Evolutionary conservation across 2,888 invertebrate species (phyloP).

Genomic region (Agriopis aurantiaria): DNA sequence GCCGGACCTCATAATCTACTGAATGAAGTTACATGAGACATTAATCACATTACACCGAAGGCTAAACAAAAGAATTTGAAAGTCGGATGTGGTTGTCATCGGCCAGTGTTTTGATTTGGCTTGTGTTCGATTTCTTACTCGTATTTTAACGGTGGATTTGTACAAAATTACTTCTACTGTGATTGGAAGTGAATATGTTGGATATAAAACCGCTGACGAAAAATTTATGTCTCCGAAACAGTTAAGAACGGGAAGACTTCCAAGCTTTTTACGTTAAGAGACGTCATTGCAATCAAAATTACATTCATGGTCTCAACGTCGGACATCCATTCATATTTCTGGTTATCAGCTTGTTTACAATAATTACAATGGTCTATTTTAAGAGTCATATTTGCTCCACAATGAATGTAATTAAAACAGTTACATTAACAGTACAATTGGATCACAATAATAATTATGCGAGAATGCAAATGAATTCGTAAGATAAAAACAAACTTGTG

Average conservation of each 20-base stretch:
- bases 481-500: slow-evolving; percentile 9
- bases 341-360: slow-evolving; percentile 29
- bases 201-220: no score
- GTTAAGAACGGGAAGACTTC: not conserved
- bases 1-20: not conserved
- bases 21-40: slow-evolving; percentile 21
- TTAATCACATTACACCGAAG: slow-evolving; percentile 13
- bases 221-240: no score
- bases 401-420: slow-evolving; percentile 29
- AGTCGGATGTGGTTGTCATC: slow-evolving; percentile 21
- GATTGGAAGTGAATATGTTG: no score
- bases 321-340: slow-evolving; percentile 26
- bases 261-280: not conserved
- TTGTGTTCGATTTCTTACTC: not conserved
- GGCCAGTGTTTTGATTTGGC: slow-evolving; percentile 9
- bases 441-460: slow-evolving; percentile 7
- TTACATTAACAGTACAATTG: slow-evolving; percentile 19
- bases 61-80: slow-evolving; percentile 32
- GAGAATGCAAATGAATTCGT: not conserved
- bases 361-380: slow-evolving; percentile 25
- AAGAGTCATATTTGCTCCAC: slow-evolving; percentile 27
- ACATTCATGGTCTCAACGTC: slow-evolving; percentile 12
- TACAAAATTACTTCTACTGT: no score
- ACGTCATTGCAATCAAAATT: not conserved
- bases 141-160: not conserved